A percentile compares a stretch with the other conserved stretches of the same genome.
Evolutionary conservation across 2,113 vertebrate genomes (phyloP).

Genomic region (Butorides virescens): DNA sequence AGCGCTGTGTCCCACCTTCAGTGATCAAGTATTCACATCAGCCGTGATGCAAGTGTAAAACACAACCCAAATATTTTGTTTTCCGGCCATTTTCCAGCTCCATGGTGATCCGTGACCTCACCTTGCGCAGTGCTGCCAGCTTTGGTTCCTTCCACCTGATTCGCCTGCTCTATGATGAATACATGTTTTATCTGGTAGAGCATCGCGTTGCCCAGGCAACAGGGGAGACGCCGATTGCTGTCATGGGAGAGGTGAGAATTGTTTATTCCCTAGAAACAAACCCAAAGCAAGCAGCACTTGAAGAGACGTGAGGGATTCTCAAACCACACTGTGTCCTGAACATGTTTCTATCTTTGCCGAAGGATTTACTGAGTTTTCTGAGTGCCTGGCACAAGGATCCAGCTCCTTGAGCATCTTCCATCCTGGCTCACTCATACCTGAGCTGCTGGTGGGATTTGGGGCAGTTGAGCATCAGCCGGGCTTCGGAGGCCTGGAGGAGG

Average conservation of each 20-base stretch:
- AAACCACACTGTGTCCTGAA: accelerated
- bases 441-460: neutral
- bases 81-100: slow-evolving; percentile 74
- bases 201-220: slow-evolving; percentile 94
- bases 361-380: neutral
- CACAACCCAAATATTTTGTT: neutral
- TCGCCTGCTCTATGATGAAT: slow-evolving; percentile 95
- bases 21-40: neutral
- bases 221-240: slow-evolving; percentile 93
- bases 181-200: slow-evolving; percentile 99
- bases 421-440: neutral
- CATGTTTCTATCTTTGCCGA: accelerated
- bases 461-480: neutral
- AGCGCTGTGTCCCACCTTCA: neutral
- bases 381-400: neutral
- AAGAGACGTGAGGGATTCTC: accelerated
- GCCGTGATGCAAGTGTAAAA: accelerated
- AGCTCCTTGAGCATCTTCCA: neutral
- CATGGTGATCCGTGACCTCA: slow-evolving; percentile 98
- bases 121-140: slow-evolving; percentile 93
- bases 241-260: slow-evolving; percentile 93
- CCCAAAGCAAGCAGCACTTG: neutral
- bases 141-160: slow-evolving; percentile 98
- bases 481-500: neutral
- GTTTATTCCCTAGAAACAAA: neutral